Percentiles rank a stretch among this genome's conserved stretches.
Evolutionary conservation across 2,113 vertebrate genomes (phyloP).

Genomic region (Melanotaenia duboulayi): DNA sequence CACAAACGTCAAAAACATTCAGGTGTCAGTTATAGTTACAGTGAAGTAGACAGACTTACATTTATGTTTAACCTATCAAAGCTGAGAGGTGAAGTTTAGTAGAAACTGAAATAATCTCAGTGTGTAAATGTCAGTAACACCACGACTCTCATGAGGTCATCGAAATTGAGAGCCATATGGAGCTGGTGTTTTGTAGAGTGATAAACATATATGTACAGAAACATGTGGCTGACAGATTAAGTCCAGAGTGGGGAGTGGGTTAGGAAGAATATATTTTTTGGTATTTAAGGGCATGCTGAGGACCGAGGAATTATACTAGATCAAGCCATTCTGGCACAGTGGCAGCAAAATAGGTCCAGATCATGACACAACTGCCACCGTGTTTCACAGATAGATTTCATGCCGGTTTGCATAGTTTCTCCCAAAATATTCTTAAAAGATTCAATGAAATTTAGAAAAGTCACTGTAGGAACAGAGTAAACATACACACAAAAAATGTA

Average conservation of each 20-base stretch:
- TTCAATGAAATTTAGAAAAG: neutral
- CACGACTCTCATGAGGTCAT: conserved; percentile 22
- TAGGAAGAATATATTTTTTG: too few relatives aligned
- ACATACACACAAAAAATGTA: too few relatives aligned
- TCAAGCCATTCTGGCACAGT: too few relatives aligned
- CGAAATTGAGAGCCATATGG: conserved; percentile 10
- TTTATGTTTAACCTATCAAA: neutral
- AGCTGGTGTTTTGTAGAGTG: conserved; percentile 9
- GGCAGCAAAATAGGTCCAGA: too few relatives aligned
- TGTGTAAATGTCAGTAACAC: conserved; percentile 37
- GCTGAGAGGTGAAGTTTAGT: conserved; percentile 15
- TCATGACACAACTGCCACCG: too few relatives aligned
- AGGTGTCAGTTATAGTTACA: neutral
- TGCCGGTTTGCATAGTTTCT: too few relatives aligned
- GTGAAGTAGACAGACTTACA: neutral
- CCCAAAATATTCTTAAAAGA: neutral
- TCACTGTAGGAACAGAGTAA: neutral
- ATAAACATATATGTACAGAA: neutral
- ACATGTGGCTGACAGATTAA: conserved; percentile 12
- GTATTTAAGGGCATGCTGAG: neutral
- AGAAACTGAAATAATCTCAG: conserved; percentile 10
- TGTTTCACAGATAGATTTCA: too few relatives aligned
- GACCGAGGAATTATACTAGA: too few relatives aligned
- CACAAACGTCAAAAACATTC: neutral
- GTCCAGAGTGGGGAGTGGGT: conserved; percentile 14